phyloP scores from a whole-genome alignment of 2,888 invertebrate species.

The Plagodis dolabraria region DNA sequence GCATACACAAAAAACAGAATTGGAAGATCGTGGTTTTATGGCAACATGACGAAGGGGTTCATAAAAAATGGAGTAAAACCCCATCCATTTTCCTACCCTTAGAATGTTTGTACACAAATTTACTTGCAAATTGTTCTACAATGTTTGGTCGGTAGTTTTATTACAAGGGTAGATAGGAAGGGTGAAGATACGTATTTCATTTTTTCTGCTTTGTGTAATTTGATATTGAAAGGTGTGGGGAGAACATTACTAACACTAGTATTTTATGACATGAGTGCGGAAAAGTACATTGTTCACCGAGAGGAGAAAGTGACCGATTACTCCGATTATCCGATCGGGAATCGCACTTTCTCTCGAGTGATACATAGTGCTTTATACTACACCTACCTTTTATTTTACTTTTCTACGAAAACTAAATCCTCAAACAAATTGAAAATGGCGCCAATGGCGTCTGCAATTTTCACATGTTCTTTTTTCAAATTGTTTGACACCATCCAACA shows the following conservation, averaged over 20 bases:
- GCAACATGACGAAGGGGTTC: constrained; percentile 23
- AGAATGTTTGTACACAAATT: constrained; percentile 25
- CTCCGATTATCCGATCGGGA: no score
- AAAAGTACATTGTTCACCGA: no score
- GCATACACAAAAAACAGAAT: constrained; percentile 18
- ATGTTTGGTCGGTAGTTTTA: constrained; percentile 28
- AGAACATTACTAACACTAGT: background rate
- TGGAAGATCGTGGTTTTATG: constrained; percentile 23
- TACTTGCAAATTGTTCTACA: constrained; percentile 30
- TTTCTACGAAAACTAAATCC: no score
- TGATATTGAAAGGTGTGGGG: constrained; percentile 3
- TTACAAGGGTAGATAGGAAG: constrained; percentile 27
- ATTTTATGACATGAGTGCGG: no score
- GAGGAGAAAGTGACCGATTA: no score
- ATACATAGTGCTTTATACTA: no score
- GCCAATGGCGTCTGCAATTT: no score
- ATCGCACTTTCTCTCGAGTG: no score
- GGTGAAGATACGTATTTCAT: constrained; percentile 27
- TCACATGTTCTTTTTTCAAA: no score
- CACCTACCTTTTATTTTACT: no score
- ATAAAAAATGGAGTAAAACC: constrained; percentile 22
- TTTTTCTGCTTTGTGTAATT: constrained; percentile 14
- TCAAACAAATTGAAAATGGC: no score
- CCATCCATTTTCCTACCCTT: constrained; percentile 26
- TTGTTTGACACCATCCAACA: no score